These are phyloP conservation scores for Cephus pygmeus DNA, from an alignment of 2,888 invertebrate genomes.

Conservation along the genomic window DNA sequence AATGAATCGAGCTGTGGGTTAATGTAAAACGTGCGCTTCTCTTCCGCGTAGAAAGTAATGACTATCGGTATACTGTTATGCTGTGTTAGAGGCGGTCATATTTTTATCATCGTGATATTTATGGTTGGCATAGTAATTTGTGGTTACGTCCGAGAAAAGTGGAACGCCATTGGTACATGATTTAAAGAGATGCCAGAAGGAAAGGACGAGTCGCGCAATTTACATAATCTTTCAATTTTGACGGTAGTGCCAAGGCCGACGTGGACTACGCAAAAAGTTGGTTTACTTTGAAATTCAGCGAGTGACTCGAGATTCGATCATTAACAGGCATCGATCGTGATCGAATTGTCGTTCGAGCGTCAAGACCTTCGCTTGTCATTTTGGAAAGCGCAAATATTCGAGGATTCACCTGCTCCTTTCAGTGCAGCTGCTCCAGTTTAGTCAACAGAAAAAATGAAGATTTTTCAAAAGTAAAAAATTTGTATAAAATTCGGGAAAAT, in stretches of 20 bases:
- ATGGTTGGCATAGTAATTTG: not conserved
- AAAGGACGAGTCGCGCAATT: not conserved
- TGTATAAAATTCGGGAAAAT: not conserved
- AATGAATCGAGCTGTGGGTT: not conserved
- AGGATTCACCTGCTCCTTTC: not conserved
- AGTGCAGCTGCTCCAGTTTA: not conserved
- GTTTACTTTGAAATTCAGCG: not conserved
- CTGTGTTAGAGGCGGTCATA: not conserved
- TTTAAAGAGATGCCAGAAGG: not conserved
- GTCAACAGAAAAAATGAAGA: not conserved
- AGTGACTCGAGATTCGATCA: not conserved
- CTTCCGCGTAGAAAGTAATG: conserved; percentile 52
- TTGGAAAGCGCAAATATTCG: conserved; percentile 3
- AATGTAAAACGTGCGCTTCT: not conserved
- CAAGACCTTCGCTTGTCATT: conserved; percentile 9
- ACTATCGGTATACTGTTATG: conserved; percentile 15
- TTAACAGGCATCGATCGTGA: not conserved
- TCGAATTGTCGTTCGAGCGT: conserved; percentile 6
- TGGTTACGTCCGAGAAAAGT: not conserved
- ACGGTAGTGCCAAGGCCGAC: not conserved
- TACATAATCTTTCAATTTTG: not conserved
- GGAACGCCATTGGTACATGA: not conserved
- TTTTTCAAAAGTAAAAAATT: too few relatives aligned
- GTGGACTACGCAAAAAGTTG: not conserved
- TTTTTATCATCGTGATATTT: not conserved